These are phyloP conservation scores for Pseudopipra pipra DNA, from an alignment of 2,113 vertebrate species.

Conservation along the genomic window DNA sequence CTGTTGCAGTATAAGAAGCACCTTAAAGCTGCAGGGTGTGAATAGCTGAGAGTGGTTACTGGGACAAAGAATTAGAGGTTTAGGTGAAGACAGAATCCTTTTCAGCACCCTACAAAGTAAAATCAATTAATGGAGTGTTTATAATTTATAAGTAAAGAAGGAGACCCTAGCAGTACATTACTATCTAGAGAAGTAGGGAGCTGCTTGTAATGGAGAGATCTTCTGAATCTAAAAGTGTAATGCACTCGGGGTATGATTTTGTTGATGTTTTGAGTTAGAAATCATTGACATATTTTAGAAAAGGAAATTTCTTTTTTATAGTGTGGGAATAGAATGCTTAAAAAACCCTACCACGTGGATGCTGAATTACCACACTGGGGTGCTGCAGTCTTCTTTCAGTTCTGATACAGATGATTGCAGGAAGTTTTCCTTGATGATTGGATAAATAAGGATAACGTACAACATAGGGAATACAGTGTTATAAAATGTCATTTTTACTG, in stretches of 20 bases:
- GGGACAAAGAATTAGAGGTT: background rate
- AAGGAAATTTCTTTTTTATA: background rate
- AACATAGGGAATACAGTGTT: background rate
- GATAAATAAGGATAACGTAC: background rate
- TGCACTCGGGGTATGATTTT: background rate
- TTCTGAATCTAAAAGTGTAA: background rate
- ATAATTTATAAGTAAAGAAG: background rate
- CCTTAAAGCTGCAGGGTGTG: background rate
- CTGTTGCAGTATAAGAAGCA: background rate
- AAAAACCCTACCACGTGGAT: background rate
- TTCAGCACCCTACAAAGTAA: background rate
- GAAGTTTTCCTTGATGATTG: background rate
- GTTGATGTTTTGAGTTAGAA: background rate
- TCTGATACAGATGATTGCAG: background rate
- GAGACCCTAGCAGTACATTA: background rate
- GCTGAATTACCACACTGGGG: slow-evolving; percentile 49
- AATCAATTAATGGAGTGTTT: background rate
- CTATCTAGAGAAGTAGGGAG: background rate
- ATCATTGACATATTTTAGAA: background rate
- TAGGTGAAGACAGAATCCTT: background rate
- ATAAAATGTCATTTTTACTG: background rate
- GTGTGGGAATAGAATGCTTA: background rate
- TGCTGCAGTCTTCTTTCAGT: slow-evolving; percentile 49
- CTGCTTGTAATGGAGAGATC: background rate
- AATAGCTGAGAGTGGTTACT: background rate